Base-by-base conservation (phyloP, 2,797 vertebrate species). In the Chromobotia macracanthus region DNA sequence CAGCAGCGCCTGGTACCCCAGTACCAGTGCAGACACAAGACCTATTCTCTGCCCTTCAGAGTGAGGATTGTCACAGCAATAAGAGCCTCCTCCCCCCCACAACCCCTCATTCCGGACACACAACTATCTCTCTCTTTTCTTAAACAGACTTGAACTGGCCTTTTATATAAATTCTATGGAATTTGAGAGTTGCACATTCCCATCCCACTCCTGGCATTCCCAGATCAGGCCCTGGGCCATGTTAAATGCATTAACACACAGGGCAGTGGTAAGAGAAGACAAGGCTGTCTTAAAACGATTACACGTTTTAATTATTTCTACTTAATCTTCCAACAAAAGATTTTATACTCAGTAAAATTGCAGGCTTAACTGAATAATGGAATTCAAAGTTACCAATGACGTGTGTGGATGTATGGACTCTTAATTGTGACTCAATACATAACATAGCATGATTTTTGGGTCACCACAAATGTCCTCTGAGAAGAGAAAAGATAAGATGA, bases 121-220 rank as follows among this genome's bases (percentile, higher is more conserved):
- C 69, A 84, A 83, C 84, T 80, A 64, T 83, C 79, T 79, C 71
- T 80, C 65, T 81, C 66, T 83, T 80, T 69, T 78, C 67, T 68
- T 78, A 71, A 71, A 53, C 46, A 56, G 48, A 72, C 71, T 77
- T 87, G 75, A 84, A 84, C 84, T 82, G 75, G 56, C 63, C 84
- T 80, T 84, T 85, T 84, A 80, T 87, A 88, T 89, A 87, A 85
- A 89, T 86, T 85, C 74, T 86, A 85, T 82, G 88, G 88, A 91
- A 92, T 92, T 84, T 89, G 86, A 85, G 87, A 90, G 88, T 70
- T 85, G 87, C 84, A 86, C 90, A 92, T 93, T 92, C 89, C 82
- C 64, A 72, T 88, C 92, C 90, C 72, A 88, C 91, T 86, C 80
- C 31, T 81, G 84, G 79, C 87, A 92, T 94, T 93, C 90, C 87